Evolutionary conservation across 2,888 invertebrate species (phyloP).

Genomic region (Drosophila rubida): DNA sequence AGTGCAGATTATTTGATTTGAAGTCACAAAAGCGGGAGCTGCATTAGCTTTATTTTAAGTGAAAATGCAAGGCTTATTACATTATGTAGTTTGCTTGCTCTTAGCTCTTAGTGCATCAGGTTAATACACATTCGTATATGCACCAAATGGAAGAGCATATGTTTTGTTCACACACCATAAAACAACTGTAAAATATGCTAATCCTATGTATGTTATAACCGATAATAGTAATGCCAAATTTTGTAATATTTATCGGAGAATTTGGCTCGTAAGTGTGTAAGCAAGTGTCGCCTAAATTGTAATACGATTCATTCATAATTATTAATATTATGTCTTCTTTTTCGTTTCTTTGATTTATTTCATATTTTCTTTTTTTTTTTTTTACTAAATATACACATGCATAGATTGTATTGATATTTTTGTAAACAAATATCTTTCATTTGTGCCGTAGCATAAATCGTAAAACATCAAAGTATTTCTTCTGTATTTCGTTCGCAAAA

Average conservation of each 20-base stretch:
- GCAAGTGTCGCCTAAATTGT: conserved; percentile 42
- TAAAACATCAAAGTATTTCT: conserved; percentile 17
- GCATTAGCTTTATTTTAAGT: conserved; percentile 13
- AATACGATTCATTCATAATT: conserved; percentile 38
- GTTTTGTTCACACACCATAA: conserved; percentile 22
- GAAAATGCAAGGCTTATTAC: conserved; percentile 12
- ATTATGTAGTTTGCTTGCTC: conserved; percentile 19
- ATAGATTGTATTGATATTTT: conserved; percentile 59
- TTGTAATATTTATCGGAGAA: conserved; percentile 24
- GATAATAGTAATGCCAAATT: conserved; percentile 41
- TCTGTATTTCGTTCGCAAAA: conserved; percentile 20
- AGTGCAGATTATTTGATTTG: conserved; percentile 7
- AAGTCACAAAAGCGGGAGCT: conserved; percentile 13
- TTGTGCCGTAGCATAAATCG: conserved; percentile 23
- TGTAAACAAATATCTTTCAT: conserved; percentile 55
- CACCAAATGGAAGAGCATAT: conserved; percentile 23
- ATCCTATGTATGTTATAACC: conserved; percentile 28
- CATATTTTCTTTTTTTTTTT: conserved; percentile 12
- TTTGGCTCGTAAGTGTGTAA: conserved; percentile 38
- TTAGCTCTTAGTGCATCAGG: conserved; percentile 9
- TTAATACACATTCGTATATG: too few species aligned
- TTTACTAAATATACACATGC: conserved; percentile 44
- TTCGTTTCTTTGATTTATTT: conserved; percentile 10
- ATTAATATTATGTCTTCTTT: conserved; percentile 20
- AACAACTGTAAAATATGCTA: conserved; percentile 32